Evolutionary conservation across 1,140 invertebrate species (phyloP), one percentile per base, ranked within the genome.

Genomic region (Neodiprion fabricii): DNA sequence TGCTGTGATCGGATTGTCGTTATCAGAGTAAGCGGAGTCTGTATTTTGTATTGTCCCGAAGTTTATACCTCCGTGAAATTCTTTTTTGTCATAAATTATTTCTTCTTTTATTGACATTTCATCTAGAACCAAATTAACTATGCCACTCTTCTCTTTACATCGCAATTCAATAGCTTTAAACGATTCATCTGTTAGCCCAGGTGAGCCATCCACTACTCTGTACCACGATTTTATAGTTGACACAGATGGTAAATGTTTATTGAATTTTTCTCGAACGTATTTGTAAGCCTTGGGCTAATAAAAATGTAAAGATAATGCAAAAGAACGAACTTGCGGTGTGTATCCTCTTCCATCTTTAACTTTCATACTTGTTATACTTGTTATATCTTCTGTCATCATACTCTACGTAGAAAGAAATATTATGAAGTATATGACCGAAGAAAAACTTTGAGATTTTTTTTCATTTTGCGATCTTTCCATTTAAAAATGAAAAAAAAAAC

Each of bases 291-390:
- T 80, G 9, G 82, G 72, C 7, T 77, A 82, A 72, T 78, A 79
- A 77, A 79, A 83, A 73, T 84, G 75, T 1, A 84, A 67, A 17
- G 81, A 80, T 10, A 77, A 67, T 28, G 82, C 81, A 80, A 84
- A 84, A 49, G 66, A 48, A 47, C 71, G 71, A 49, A 77, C 47
- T 71, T 40, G 8, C 12, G 66, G 21, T 11, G 76, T 72, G 65
- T 70, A 77, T 17, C 11, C 11, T 61, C 9, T n/a, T 14, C 50
- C 53, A 47, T n/a, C 10, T 47, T 48, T 71, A 48, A 40, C 28
- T 40, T 40, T 40, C 28, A 40, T 40, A 40, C 5, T 40, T 40
- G 28, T 40, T 40, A 40, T 40, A 40, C 5, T 40, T 40, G 28
- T 40, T 40, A 40, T 3, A 40, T 40, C 28, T 40, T 40, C 2